Base-by-base conservation (phyloP, 1,140 invertebrate species). In the Sminthurinus signatus region DNA sequence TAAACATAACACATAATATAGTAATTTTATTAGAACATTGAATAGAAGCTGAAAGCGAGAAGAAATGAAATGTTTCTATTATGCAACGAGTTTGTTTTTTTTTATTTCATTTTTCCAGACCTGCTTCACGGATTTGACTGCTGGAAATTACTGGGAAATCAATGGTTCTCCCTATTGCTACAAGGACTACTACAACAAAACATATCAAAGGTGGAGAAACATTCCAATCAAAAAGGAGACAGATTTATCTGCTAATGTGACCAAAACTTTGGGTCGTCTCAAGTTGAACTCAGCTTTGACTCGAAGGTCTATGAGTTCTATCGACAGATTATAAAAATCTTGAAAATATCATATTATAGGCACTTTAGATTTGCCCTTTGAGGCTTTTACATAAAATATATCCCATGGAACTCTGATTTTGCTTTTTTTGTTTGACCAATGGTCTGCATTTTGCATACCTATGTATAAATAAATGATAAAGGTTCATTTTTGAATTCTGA, bases 121-220 rank as follows among this genome's bases (percentile, higher is more conserved):
- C 19, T 54, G 51, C 50, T 62, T 57, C 60, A 59, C 43, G 43
- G 54, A 39, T 50, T 43, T 36, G 39, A 42, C 61, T 29, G 8
- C 21, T 12, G n/a, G 27, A 17, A 56, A 32, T 48, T 66, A 44
- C 39, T 66, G 54, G 52, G 36, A 50, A n/a, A 39, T 66, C 21
- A 42, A 66, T 8, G 52, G 44, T 1, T 42, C 61, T n/a, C 25
- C 54, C 10, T 55, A 52, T 25, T 65, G 63, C 39, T 46, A 65
- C 17, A 57, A 65, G 46, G 56, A 65, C 28, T 66, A 61, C 43
- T 59, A 61, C 52, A 42, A 56, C 54, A 3, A 39, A 19, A 56
- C 54, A 3, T 56, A 56, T 21, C 28, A 56, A 12, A 27, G 54
- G 12, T 56, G 54, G 54, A 27, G 54, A 5, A 10, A 42, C 5